phyloP scores from a whole-genome alignment of 30 jellyfish, hydroid and myxozoan genomes.

The Aurelia aurita region DNA sequence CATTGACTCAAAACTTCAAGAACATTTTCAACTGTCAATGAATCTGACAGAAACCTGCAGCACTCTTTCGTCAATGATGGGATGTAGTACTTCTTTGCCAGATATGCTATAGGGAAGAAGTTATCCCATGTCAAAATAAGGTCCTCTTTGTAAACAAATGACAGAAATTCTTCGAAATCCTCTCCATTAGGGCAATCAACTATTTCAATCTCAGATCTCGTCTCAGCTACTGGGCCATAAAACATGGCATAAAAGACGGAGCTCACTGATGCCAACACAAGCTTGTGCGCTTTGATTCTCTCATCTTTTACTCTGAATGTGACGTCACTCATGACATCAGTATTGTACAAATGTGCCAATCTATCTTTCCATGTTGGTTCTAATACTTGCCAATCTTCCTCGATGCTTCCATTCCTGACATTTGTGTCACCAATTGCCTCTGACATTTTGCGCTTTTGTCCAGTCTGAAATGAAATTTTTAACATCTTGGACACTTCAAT shows the following conservation, averaged over 20 bases:
- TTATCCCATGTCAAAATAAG: constrained; percentile 12
- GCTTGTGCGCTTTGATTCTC: constrained; percentile 9
- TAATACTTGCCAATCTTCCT: not conserved
- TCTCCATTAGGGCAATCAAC: constrained; percentile 5
- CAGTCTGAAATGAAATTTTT: no score
- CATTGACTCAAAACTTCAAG: not conserved
- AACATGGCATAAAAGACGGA: constrained; percentile 15
- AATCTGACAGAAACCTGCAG: not conserved
- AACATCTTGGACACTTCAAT: no score
- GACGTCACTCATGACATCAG: constrained; percentile 5
- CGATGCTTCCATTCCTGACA: not conserved
- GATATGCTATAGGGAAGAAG: not conserved
- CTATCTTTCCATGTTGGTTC: not conserved
- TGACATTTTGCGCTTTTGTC: no score
- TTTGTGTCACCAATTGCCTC: no score
- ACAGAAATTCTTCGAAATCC: not conserved
- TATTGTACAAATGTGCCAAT: not conserved
- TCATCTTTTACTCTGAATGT: not conserved
- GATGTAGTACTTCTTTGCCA: no score
- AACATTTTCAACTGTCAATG: not conserved
- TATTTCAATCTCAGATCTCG: not conserved
- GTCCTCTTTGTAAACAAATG: constrained; percentile 1
- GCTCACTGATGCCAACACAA: constrained; percentile 10
- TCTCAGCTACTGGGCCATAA: no score
- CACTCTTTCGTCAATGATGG: not conserved